Evolutionary conservation across 2,888 invertebrate genomes (phyloP).

Genomic region (Therioaphis trifolii): DNA sequence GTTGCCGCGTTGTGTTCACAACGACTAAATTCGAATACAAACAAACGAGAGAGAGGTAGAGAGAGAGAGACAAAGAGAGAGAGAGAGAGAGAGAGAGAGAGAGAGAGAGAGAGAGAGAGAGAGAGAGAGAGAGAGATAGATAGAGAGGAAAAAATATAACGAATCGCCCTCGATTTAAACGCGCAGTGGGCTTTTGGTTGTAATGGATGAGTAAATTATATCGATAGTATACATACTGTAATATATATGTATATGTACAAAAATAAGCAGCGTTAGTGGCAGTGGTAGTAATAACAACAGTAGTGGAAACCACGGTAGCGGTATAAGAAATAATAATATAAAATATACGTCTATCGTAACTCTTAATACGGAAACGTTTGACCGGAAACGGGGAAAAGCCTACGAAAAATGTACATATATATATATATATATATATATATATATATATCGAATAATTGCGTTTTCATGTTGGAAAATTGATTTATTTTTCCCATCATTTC

Average conservation of each 20-base stretch:
- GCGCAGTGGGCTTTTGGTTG: conserved; percentile 2
- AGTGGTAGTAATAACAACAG: neutral
- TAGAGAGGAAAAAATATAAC: neutral
- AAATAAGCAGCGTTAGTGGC: neutral
- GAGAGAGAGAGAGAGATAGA: neutral
- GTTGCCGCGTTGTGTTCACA: neutral
- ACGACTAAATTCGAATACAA: conserved; percentile 11
- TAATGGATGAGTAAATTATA: conserved; percentile 25
- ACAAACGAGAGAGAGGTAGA: neutral
- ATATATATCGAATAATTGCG: neutral
- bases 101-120: neutral
- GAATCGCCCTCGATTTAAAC: conserved; percentile 29
- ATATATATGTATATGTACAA: conserved; percentile 10
- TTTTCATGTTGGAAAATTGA: conserved; percentile 34
- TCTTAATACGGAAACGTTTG: conserved; percentile 25
- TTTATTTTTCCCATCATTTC: conserved; percentile 5
- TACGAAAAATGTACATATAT: conserved; percentile 14
- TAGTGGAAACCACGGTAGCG: neutral
- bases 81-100: neutral
- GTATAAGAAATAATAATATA: neutral
- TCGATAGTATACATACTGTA: too few species aligned
- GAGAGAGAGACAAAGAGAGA: neutral
- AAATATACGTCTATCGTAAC: neutral
- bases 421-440: neutral
- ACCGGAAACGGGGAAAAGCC: conserved; percentile 44